Evolutionary conservation across 2,888 invertebrate species (phyloP).

Genomic region (Baronia brevicornis): DNA sequence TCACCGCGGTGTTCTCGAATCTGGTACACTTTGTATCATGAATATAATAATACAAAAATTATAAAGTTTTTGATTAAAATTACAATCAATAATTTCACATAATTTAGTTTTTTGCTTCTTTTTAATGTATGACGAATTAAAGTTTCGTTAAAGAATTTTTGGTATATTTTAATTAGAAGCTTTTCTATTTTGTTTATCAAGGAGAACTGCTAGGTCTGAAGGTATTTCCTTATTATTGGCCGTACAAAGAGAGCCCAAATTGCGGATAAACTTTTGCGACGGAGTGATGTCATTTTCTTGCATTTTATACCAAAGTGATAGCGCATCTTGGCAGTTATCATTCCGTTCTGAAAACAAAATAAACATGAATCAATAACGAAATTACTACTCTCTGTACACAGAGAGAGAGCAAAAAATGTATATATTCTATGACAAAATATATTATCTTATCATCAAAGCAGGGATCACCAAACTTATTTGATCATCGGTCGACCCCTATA

Average conservation of each 20-base stretch:
- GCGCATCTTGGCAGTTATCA: conserved; percentile 55
- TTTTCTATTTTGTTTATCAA: conserved; percentile 31
- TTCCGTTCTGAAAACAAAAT: conserved; percentile 54
- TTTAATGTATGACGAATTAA: too few relatives aligned
- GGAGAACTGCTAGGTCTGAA: conserved; percentile 33
- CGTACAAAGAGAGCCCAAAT: conserved; percentile 43
- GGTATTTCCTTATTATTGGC: conserved; percentile 49
- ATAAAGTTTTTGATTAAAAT: too few relatives aligned
- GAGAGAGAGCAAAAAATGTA: too few relatives aligned
- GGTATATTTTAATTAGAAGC: conserved; percentile 8
- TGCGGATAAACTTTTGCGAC: conserved; percentile 51
- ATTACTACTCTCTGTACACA: too few relatives aligned
- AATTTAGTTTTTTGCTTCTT: too few relatives aligned
- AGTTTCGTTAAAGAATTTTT: neutral
- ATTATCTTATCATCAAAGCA: too few relatives aligned
- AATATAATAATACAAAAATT: too few relatives aligned
- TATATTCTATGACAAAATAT: too few relatives aligned
- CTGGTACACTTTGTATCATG: too few relatives aligned
- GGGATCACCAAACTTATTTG: too few relatives aligned
- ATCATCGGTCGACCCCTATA: too few relatives aligned
- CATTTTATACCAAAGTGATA: conserved; percentile 61
- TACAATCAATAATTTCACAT: neutral
- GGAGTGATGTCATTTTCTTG: conserved; percentile 57
- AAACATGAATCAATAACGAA: neutral
- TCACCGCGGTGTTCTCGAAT: too few relatives aligned